Base-by-base conservation (phyloP, 1,140 invertebrate genomes). In the Solenopsis fugax region DNA sequence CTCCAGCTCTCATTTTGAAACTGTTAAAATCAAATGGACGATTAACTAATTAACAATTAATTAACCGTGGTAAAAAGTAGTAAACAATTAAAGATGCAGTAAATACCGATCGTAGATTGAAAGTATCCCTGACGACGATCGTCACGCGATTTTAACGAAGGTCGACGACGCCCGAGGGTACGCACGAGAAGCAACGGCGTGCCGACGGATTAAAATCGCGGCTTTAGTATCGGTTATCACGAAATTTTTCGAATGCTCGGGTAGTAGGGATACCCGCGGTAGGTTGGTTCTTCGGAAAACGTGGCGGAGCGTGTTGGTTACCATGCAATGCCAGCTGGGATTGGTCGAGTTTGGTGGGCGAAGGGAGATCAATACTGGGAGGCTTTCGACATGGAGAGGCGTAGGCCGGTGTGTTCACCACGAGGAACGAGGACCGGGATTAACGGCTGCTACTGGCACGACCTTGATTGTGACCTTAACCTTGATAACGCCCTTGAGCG, bases 301-400 rank as follows among this genome's bases (percentile, higher is more conserved):
- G 75, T 81, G 80, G 60, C 65, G 86, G 87, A 87, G 54, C 80
- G 86, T 45, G 90, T 88, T 85, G 87, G 90, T 90, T 92, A 90
- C 87, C 87, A 84, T 81, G 89, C 80, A 78, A 76, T 89, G 88
- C 65, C 45, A 87, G 73, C 86, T 72, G 86, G 89, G 90, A 92
- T 93, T 92, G 92, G 92, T 86, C 89, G 92, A 75, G 88, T 90
- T 88, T 84, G 86, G 80, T 65, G 87, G 86, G 87, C 78, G 91
- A 89, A 91, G 90, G 88, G 89, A 87, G 92, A 93, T 93, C 93
- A 91, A 93, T 93, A 93, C 92, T 65, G 87, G 87, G 89, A 91
- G 90, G 90, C 89, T 91, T 91, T 91, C 89, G 89, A 91, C 87
- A 89, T 52, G 85, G 87, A 89, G 87, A 89, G 90, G 84, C 81